A percentile compares a stretch with the other conserved stretches of the same genome.
Evolutionary conservation across 2,888 invertebrate genomes (phyloP).

Genomic region (Anarsia innoxiella): DNA sequence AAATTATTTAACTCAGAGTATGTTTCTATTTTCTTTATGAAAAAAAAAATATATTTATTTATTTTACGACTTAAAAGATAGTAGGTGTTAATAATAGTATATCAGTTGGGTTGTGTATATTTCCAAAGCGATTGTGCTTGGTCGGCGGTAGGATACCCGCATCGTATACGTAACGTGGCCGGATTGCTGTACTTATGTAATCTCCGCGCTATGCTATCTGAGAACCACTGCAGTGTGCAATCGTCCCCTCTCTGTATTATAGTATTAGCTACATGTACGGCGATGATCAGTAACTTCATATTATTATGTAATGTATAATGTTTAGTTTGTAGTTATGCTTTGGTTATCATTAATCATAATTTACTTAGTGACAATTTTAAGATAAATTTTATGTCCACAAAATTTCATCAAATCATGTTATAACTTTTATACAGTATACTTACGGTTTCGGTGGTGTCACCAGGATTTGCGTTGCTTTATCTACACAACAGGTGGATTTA

Average conservation of each 20-base stretch:
- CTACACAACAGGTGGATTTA: slow-evolving; percentile 66
- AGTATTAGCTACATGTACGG: slow-evolving; percentile 56
- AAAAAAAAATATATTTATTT: slow-evolving; percentile 63
- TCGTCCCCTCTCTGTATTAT: slow-evolving; percentile 64
- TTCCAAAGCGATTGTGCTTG: slow-evolving; percentile 33
- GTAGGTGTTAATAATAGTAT: slow-evolving; percentile 52
- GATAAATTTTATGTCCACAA: slow-evolving; percentile 49
- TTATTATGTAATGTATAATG: slow-evolving; percentile 63
- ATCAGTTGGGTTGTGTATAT: slow-evolving; percentile 39
- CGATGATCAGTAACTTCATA: slow-evolving; percentile 49
- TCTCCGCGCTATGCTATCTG: slow-evolving; percentile 47
- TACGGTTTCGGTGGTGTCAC: slow-evolving; percentile 45
- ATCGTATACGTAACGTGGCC: background rate
- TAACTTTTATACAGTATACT: slow-evolving; percentile 57
- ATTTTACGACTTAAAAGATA: slow-evolving; percentile 38
- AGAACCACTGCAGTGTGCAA: slow-evolving; percentile 63
- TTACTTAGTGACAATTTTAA: slow-evolving; percentile 66
- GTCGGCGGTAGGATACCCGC: background rate
- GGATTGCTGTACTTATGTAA: slow-evolving; percentile 49
- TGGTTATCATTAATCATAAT: slow-evolving; percentile 70
- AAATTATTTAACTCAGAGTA: slow-evolving; percentile 59
- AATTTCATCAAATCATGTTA: slow-evolving; percentile 60
- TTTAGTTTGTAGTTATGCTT: slow-evolving; percentile 70
- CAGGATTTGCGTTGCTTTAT: slow-evolving; percentile 56
- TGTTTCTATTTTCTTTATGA: slow-evolving; percentile 56